Percentiles rank a stretch among this genome's conserved stretches.
phyloP scores from a whole-genome alignment of 53 echinoderm and acorn worm species.

The Astropecten irregularis region DNA sequence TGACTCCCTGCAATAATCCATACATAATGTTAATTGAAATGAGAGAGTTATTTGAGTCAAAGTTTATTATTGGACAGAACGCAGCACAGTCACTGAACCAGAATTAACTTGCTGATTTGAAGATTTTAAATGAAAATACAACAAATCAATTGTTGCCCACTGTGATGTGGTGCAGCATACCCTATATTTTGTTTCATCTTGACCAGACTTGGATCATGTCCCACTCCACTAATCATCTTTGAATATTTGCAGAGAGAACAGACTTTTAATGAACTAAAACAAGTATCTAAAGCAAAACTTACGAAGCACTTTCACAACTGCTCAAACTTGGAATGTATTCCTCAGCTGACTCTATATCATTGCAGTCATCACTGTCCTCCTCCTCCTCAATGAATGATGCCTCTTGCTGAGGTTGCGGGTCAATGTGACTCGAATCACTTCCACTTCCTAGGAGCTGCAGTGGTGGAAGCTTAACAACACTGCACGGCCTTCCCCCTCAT shows the following conservation, averaged over 20 bases:
- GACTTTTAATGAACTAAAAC: neutral
- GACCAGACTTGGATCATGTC: no score
- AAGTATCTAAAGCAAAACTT: neutral
- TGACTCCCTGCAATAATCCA: neutral
- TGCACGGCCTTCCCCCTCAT: neutral
- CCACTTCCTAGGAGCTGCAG: neutral
- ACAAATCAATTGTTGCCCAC: neutral
- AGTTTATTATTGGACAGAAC: neutral
- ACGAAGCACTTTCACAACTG: neutral
- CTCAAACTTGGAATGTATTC: neutral
- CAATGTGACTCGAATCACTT: neutral
- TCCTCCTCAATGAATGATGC: neutral
- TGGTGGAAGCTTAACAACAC: no score
- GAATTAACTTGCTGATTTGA: neutral
- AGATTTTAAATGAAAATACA: neutral
- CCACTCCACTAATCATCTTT: no score
- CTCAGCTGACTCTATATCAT: neutral
- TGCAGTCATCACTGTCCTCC: neutral
- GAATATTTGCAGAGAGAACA: neutral
- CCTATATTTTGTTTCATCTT: neutral
- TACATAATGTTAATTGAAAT: neutral
- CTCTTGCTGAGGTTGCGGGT: neutral
- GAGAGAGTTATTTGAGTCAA: neutral
- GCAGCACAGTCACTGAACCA: neutral
- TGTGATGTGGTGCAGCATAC: neutral